Conservation (phyloP, 2,888 invertebrate species). For the Athalia circularis region DNA sequence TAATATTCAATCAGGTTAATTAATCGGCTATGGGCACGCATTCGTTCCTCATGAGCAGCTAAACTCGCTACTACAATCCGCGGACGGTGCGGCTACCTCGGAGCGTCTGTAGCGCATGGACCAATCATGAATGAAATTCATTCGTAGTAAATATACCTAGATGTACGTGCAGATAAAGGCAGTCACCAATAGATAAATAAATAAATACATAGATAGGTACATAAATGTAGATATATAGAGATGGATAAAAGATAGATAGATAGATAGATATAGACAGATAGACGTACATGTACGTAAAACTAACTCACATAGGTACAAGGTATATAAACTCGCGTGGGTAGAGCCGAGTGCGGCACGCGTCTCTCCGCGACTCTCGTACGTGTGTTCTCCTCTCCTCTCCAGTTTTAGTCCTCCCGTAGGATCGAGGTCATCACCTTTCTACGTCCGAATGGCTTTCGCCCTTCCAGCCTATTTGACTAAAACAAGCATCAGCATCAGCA, state of each 20-base stretch:
- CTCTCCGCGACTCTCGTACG: conserved; percentile 40
- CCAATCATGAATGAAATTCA: conserved; percentile 46
- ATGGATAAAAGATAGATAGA: conserved; percentile 42
- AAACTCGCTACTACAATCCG: too few species aligned
- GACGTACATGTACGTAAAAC: conserved; percentile 43
- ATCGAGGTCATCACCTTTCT: conserved; percentile 71
- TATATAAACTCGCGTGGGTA: conserved; percentile 44
- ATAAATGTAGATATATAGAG: conserved; percentile 46
- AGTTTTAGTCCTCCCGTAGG: conserved; percentile 56
- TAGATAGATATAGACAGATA: conserved; percentile 40
- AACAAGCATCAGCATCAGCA: conserved; percentile 11
- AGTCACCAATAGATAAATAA: conserved; percentile 43
- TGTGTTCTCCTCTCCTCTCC: conserved; percentile 2
- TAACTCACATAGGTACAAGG: conserved; percentile 41
- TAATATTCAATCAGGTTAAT: conserved; percentile 37
- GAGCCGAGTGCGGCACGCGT: conserved; percentile 40
- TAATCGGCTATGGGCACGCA: conserved; percentile 30
- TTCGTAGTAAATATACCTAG: conserved; percentile 46
- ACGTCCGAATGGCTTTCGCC: conserved; percentile 60
- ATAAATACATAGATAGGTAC: conserved; percentile 32
- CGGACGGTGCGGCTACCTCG: background rate
- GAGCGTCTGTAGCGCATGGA: conserved; percentile 11
- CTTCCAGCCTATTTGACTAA: conserved; percentile 51
- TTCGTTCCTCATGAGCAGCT: conserved; percentile 8
- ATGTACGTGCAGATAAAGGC: conserved; percentile 42